Evolutionary conservation across 2,888 invertebrate genomes (phyloP), one percentile per base, ranked within the genome.

Genomic region (Cryptus armator): DNA sequence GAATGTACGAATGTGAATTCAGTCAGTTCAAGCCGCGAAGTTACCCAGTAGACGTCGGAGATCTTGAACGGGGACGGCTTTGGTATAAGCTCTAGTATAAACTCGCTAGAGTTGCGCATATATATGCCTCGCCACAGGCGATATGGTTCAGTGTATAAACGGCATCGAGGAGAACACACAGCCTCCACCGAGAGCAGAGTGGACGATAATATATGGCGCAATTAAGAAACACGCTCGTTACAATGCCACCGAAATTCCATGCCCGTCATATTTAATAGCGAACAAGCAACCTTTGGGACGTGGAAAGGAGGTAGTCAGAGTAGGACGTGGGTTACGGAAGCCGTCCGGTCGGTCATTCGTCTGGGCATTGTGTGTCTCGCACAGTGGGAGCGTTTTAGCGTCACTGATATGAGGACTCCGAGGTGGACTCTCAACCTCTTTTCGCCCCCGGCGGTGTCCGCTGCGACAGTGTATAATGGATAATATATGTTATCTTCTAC

Each of bases 381-480:
- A 76, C 91, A 89, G 91, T 90, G 84, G 90, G 90, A 87, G 87
- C 83, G 86, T 86, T 87, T 86, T 83, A 86, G 87, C 76, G 84
- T 70, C 37, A 59, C 71, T 24, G 37, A 29, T 46, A 46, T 78
- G 29, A 12, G 32, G 72, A 29, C 59, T 83, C 81, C 80, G 29
- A 6, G 16, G 2, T 76, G 32, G 75, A 24, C 48, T 59, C 56
- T 72, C 32, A 29, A 43, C 71, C 24, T 66, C 64, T 85, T 81
- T 83, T 78, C 83, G 67, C 68, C 85, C 77, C 81, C 86, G 81
- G 79, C 83, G 83, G n/a, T 62, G 16, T 46, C 62, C 16, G 37
- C 16, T 29, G 32, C 32, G 71, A 51, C 37, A 19, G 71, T 66
- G 43, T 29, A 29, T 62, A 62, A 62, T 62, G 32, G 62, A 62